Conservation (phyloP, 2,888 invertebrate species). For the Drosophila mayaguana region DNA sequence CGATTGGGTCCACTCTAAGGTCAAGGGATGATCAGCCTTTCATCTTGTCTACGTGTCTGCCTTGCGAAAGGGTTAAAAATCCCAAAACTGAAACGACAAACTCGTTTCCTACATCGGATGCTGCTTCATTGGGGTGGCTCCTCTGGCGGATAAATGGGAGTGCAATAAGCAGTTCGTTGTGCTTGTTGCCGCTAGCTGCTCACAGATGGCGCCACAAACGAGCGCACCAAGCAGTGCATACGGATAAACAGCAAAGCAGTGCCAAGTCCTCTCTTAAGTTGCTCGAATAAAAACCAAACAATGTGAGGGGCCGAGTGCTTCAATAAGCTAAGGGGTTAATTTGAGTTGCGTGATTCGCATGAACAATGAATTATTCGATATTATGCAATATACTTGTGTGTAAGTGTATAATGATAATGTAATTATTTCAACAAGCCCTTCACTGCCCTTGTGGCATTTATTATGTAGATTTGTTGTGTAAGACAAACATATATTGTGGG, state of each 20-base stretch:
- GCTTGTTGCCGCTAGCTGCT: background rate
- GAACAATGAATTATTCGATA: slow-evolving; percentile 14
- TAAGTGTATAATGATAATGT: slow-evolving; percentile 12
- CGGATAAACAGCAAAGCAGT: slow-evolving; percentile 53
- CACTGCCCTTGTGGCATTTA: background rate
- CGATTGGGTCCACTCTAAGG: slow-evolving; percentile 43
- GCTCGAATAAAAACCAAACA: background rate
- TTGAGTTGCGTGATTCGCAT: slow-evolving; percentile 4
- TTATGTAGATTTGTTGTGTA: background rate
- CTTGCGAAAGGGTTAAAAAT: slow-evolving; percentile 56
- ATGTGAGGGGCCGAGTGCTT: background rate
- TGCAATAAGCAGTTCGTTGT: slow-evolving; percentile 35
- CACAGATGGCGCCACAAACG: slow-evolving; percentile 33
- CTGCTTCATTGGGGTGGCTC: slow-evolving; percentile 43
- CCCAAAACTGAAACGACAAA: slow-evolving; percentile 28
- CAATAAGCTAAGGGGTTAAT: slow-evolving; percentile 21
- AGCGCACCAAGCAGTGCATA: slow-evolving; percentile 29
- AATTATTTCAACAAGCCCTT: background rate
- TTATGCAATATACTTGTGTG: background rate
- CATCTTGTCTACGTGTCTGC: slow-evolving; percentile 24
- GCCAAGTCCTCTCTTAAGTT: slow-evolving; percentile 47
- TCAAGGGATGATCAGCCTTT: slow-evolving; percentile 35
- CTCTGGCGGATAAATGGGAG: slow-evolving; percentile 41
- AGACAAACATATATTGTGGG: background rate
- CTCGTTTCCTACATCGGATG: slow-evolving; percentile 40